A percentile compares a stretch with the other conserved stretches of the same genome.
Conservation (phyloP, 2,888 invertebrate genomes). For the Orchestes rusci region DNA sequence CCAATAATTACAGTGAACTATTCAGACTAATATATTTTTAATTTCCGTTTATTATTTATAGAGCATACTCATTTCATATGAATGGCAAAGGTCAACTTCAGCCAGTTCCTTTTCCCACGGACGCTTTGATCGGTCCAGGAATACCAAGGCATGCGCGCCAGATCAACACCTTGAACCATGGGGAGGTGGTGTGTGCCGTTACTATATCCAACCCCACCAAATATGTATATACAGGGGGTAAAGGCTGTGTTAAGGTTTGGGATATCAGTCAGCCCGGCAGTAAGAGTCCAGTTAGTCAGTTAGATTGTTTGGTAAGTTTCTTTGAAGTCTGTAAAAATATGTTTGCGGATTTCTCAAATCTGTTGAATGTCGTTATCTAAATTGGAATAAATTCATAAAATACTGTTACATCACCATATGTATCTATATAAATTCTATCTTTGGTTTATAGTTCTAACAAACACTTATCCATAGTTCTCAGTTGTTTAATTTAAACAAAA, state of each 20-base stretch:
- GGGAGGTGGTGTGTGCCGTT: conserved; percentile 95
- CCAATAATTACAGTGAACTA: too few relatives aligned
- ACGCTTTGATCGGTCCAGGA: conserved; percentile 87
- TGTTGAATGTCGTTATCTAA: too few relatives aligned
- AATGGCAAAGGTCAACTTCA: conserved; percentile 83
- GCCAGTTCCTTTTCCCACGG: conserved; percentile 91
- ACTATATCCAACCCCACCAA: conserved; percentile 91
- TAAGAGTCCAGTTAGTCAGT: conserved; percentile 82
- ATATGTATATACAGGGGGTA: conserved; percentile 92
- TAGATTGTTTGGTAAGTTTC: conserved; percentile 77
- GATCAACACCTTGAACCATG: conserved; percentile 87
- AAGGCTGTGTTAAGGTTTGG: conserved; percentile 97
- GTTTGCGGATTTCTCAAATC: too few relatives aligned
- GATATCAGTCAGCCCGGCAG: conserved; percentile 84
- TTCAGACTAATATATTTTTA: too few relatives aligned
- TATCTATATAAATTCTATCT: too few relatives aligned
- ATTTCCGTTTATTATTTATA: too few relatives aligned
- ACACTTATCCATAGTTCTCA: too few relatives aligned
- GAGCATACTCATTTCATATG: conserved; percentile 92
- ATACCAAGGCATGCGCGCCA: conserved; percentile 90
- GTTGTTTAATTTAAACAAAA: too few relatives aligned
- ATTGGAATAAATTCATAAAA: too few relatives aligned
- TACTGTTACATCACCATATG: too few relatives aligned
- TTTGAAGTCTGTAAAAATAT: background rate
- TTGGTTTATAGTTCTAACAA: too few relatives aligned